A percentile compares a stretch with the other conserved stretches of the same genome.
phyloP scores from a whole-genome alignment of 2,888 invertebrate species.

The Meandrusa payeni region DNA sequence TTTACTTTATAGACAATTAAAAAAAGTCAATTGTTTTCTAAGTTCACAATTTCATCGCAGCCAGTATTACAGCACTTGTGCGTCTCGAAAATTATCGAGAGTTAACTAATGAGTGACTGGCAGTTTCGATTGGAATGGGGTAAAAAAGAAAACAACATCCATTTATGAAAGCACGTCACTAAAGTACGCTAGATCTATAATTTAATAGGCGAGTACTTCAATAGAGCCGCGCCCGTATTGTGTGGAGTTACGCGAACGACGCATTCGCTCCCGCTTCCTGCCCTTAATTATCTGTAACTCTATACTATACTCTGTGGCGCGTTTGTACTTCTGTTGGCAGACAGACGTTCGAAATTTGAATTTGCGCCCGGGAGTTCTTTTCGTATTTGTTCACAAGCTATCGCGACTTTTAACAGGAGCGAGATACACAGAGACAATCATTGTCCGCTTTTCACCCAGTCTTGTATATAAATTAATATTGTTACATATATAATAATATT shows the following conservation, averaged over 20 bases:
- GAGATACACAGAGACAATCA: too few species aligned
- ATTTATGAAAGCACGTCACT: slow-evolving; percentile 20
- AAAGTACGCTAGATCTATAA: slow-evolving; percentile 24
- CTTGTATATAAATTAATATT: too few species aligned
- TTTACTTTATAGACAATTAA: too few species aligned
- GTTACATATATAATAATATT: too few species aligned
- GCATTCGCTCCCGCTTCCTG: slow-evolving; percentile 32
- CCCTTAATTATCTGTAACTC: slow-evolving; percentile 37
- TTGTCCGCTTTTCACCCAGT: too few species aligned
- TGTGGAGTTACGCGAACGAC: slow-evolving; percentile 27
- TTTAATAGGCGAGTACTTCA: slow-evolving; percentile 27
- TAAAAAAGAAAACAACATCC: slow-evolving; percentile 14
- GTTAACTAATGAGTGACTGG: slow-evolving; percentile 20
- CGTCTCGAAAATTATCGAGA: slow-evolving; percentile 11
- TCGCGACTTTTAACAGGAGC: too few species aligned
- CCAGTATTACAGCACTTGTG: slow-evolving; percentile 5
- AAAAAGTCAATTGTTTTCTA: slow-evolving; percentile 6
- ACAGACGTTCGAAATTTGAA: slow-evolving; percentile 18
- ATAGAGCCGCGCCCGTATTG: slow-evolving; percentile 31
- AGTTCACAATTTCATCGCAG: slow-evolving; percentile 1
- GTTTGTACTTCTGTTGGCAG: slow-evolving; percentile 12
- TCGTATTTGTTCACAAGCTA: too few species aligned
- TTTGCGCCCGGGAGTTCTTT: neutral
- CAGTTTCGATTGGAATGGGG: slow-evolving; percentile 16
- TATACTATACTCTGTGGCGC: slow-evolving; percentile 27